A percentile compares a stretch with the other conserved stretches of the same genome.
phyloP scores from a whole-genome alignment of 2,888 invertebrate species.

The Cosmia trapezina region DNA sequence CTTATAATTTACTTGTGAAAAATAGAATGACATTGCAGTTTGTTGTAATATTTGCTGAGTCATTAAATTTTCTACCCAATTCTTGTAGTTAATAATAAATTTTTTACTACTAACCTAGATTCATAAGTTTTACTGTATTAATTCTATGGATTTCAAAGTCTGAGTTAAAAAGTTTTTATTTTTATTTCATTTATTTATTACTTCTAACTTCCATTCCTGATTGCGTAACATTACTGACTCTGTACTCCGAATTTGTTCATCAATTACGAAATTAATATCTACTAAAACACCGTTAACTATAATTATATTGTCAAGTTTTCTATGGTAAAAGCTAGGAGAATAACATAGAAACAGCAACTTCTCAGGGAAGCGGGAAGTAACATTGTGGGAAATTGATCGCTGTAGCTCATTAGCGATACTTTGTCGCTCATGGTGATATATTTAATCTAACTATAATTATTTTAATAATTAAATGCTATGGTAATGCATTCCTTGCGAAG shows the following conservation, averaged over 20 bases:
- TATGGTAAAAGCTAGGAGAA: slow-evolving; percentile 39
- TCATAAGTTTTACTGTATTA: background rate
- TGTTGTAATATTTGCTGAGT: background rate
- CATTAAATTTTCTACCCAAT: background rate
- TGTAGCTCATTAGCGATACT: slow-evolving; percentile 37
- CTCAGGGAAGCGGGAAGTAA: slow-evolving; percentile 57
- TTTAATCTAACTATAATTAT: slow-evolving; percentile 23
- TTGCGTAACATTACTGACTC: background rate
- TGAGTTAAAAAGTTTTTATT: background rate
- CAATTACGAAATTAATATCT: background rate
- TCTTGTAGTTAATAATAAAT: background rate
- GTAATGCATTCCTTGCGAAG: no score
- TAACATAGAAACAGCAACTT: slow-evolving; percentile 25
- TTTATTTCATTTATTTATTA: no score
- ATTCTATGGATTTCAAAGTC: background rate
- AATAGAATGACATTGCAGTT: no score
- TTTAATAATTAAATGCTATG: no score
- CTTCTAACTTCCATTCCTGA: background rate
- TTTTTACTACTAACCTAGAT: background rate
- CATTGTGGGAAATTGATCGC: slow-evolving; percentile 45
- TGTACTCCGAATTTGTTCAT: background rate
- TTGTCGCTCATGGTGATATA: slow-evolving; percentile 33
- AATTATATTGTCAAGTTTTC: slow-evolving; percentile 22
- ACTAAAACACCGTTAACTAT: slow-evolving; percentile 11
- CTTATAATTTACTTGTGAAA: background rate